These are phyloP conservation scores for Machimus rusticus DNA, from an alignment of 2,888 invertebrate genomes.

Conservation along the genomic window DNA sequence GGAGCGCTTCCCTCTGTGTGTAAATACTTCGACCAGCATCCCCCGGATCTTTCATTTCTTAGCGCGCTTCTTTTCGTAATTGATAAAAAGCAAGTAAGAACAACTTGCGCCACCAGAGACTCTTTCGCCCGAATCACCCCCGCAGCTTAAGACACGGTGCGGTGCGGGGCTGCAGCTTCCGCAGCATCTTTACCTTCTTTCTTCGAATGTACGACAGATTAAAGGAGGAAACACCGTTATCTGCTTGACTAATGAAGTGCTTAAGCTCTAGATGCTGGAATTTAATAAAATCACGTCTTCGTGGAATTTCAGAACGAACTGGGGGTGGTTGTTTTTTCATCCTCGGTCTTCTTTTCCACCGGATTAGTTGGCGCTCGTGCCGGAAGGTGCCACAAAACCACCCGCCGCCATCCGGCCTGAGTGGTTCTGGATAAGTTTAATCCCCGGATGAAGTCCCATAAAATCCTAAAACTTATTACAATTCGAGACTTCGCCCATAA, in stretches of 20 bases:
- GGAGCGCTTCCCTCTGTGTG: not conserved
- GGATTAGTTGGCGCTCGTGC: not conserved
- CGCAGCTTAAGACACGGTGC: not conserved
- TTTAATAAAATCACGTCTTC: constrained; percentile 32
- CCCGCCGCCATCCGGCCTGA: not conserved
- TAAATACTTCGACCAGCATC: constrained; percentile 6
- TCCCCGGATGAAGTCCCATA: not conserved
- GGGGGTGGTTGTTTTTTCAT: not conserved
- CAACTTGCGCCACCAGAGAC: not conserved
- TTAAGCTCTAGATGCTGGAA: not conserved
- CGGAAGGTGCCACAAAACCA: not conserved
- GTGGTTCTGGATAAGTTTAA: not conserved
- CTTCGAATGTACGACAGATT: not conserved
- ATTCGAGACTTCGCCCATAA: not conserved
- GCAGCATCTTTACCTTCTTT: not conserved
- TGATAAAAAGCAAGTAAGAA: constrained; percentile 18
- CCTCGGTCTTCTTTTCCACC: not conserved
- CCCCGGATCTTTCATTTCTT: not conserved
- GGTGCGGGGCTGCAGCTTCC: no score
- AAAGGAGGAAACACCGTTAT: not conserved
- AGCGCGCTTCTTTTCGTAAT: not conserved
- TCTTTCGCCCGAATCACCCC: not conserved
- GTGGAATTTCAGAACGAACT: not conserved
- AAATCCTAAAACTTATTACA: constrained; percentile 23
- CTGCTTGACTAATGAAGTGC: constrained; percentile 29